Evolutionary conservation across 1,140 invertebrate genomes (phyloP).

Genomic region (Neelides sp.): DNA sequence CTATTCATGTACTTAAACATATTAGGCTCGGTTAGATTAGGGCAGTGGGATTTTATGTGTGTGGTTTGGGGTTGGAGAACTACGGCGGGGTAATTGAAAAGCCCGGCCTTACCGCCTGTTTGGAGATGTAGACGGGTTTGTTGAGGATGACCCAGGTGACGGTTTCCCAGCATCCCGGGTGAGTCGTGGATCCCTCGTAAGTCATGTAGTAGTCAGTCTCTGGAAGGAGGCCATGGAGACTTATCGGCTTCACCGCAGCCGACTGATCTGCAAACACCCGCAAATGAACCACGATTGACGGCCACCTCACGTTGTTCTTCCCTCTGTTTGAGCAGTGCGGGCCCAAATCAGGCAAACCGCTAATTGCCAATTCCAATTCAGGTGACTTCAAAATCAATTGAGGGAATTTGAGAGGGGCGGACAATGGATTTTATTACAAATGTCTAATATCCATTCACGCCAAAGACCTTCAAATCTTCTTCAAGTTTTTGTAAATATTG

Average conservation of each 20-base stretch:
- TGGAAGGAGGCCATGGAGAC: conserved; percentile 69
- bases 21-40: neutral
- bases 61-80: neutral
- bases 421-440: no score
- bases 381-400: no score
- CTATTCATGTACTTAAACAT: neutral
- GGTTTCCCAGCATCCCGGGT: conserved; percentile 82
- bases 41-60: neutral
- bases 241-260: conserved; percentile 64
- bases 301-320: no score
- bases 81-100: neutral
- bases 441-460: no score
- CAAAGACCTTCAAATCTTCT: no score
- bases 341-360: no score
- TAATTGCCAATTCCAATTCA: no score
- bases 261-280: conserved; percentile 51
- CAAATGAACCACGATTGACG: conserved; percentile 9
- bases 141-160: conserved; percentile 93
- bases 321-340: no score
- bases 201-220: conserved; percentile 93
- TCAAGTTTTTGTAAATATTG: no score
- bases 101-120: conserved; percentile 82
- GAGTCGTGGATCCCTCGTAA: conserved; percentile 90
- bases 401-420: no score
- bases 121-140: conserved; percentile 90